phyloP scores from a whole-genome alignment of 2,888 invertebrate genomes.

The Mechanitis mazaeus region DNA sequence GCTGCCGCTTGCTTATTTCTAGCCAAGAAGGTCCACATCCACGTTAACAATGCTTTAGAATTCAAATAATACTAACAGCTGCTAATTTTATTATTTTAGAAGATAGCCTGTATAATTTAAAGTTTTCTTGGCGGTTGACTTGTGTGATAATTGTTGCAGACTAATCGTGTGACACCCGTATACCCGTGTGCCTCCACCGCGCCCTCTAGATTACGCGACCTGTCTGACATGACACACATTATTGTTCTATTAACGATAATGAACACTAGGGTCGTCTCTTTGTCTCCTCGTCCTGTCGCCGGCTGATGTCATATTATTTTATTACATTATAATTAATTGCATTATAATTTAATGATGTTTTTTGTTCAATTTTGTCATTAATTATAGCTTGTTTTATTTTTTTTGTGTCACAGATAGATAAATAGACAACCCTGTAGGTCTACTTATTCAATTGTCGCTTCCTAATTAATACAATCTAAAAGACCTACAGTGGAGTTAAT shows the following conservation, averaged over 20 bases:
- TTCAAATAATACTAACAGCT: not conserved
- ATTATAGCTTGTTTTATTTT: not conserved
- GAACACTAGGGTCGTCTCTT: slow-evolving; percentile 55
- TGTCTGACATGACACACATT: slow-evolving; percentile 58
- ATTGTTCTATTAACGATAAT: slow-evolving; percentile 66
- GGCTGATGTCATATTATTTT: slow-evolving; percentile 19
- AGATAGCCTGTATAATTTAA: too few species aligned
- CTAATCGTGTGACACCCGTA: slow-evolving; percentile 36
- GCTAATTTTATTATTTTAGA: too few species aligned
- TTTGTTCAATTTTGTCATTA: not conserved
- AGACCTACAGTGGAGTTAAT: slow-evolving; percentile 25
- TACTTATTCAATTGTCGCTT: slow-evolving; percentile 67
- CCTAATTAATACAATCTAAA: slow-evolving; percentile 54
- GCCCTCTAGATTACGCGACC: slow-evolving; percentile 58
- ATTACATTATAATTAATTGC: too few species aligned
- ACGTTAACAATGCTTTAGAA: slow-evolving; percentile 29
- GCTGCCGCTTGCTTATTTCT: slow-evolving; percentile 64
- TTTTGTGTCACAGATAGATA: not conserved
- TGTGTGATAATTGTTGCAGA: slow-evolving; percentile 1
- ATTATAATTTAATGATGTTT: slow-evolving; percentile 1
- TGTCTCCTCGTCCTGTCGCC: slow-evolving; percentile 33
- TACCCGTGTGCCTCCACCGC: slow-evolving; percentile 44
- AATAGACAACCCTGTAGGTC: slow-evolving; percentile 41
- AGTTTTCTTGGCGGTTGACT: slow-evolving; percentile 9
- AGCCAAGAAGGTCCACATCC: slow-evolving; percentile 68